Evolutionary conservation across 2,113 vertebrate genomes (phyloP), one percentile per base, ranked within the genome.

Genomic region (Anoura caudifer): DNA sequence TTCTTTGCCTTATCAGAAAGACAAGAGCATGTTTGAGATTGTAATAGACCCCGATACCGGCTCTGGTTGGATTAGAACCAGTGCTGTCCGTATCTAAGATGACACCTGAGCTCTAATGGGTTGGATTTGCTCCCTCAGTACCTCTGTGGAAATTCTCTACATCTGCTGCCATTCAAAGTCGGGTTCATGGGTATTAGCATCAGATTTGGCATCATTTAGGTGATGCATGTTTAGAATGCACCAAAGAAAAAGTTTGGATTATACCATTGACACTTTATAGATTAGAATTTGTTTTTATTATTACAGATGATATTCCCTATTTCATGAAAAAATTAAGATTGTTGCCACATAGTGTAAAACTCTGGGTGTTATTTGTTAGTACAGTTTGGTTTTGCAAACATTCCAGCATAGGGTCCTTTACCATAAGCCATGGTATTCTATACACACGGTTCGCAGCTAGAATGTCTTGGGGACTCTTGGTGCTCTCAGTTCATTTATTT

Each of bases 191-290:
- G 33, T 47, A 70, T 89, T 94, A 38, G 20, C 87, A 36, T 80
- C 69, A 79, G 63, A 95, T 79, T 89, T 92, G 92, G 22, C 31
- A 92, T 91, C 56, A 43, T 91, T 93, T 92, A 36, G 70, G 45
- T 94, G 52, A 90, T 90, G 41, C 79, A 83, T 82, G 38, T 87
- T 87, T 82, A 82, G 52, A 90, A 85, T 90, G 36, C 33, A 95
- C 33, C 38, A 61, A 72, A 80, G 61, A 54, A 92, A 92, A 75
- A 28, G 41, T 90, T 86, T 82, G 43, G 19, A 69, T 97, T 81
- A 31, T 67, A 43, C 11, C 87, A 83, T 28, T 17, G 69, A 80
- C 31, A 84, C n/a, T 91, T 76, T 72, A 19, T 7, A 84, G 59
- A 61, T 61, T 61, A 26, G 80, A 87, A 63, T 41, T 96, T 90